Evolutionary conservation across 1,140 invertebrate species (phyloP).

Genomic region (Ips nitidus): DNA sequence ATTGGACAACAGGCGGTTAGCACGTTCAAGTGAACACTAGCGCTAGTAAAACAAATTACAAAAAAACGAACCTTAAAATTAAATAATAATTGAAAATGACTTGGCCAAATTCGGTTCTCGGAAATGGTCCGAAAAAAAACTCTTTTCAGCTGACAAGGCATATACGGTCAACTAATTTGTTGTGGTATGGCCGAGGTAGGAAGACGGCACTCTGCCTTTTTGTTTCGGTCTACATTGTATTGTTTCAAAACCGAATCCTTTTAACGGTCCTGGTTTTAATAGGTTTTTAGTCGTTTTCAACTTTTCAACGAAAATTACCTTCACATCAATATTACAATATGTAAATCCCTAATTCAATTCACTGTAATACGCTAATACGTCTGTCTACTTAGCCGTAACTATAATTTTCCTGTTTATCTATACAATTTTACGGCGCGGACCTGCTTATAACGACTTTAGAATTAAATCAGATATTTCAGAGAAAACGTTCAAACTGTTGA

Average conservation of each 20-base stretch:
- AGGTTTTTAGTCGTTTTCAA: neutral
- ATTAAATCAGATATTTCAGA: constrained; percentile 18
- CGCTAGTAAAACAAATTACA: neutral
- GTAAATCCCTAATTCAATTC: no score
- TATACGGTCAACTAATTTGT: constrained; percentile 35
- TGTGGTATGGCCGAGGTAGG: constrained; percentile 24
- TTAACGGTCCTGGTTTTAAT: neutral
- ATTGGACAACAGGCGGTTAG: no score
- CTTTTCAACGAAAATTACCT: no score
- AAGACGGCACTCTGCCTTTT: constrained; percentile 9
- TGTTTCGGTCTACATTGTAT: constrained; percentile 15
- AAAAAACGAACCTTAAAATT: constrained; percentile 37
- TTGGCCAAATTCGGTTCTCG: constrained; percentile 35
- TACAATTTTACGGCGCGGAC: no score
- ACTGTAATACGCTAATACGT: no score
- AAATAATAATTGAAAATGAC: constrained; percentile 39
- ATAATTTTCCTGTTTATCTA: no score
- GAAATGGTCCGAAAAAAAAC: constrained; percentile 32
- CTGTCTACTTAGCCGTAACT: no score
- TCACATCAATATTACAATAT: no score
- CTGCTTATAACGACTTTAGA: neutral
- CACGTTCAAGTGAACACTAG: no score
- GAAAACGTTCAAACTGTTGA: constrained; percentile 3
- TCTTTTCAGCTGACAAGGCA: constrained; percentile 27
- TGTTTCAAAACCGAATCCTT: constrained; percentile 13